phyloP scores from a whole-genome alignment of 2,113 vertebrate species.

The Mustela lutreola region DNA sequence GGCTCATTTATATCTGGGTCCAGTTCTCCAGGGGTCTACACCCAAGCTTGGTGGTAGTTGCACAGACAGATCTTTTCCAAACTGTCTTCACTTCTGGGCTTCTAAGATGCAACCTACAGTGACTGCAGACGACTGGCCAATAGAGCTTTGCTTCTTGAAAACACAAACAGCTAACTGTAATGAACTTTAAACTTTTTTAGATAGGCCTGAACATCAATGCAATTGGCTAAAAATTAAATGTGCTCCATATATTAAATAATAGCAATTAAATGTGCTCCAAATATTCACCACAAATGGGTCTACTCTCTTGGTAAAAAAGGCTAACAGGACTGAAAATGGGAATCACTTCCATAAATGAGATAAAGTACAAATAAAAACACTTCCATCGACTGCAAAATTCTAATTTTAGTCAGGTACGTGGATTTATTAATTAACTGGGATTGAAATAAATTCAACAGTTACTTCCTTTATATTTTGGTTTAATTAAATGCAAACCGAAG shows the following conservation, averaged over 20 bases:
- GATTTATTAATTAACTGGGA: neutral
- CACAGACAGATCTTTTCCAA: neutral
- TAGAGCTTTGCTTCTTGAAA: neutral
- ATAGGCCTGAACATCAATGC: neutral
- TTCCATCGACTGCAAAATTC: neutral
- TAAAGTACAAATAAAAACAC: neutral
- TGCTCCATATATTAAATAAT: neutral
- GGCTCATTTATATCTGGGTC: neutral
- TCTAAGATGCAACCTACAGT: neutral
- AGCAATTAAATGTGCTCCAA: conserved; percentile 16
- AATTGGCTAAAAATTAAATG: conserved; percentile 26
- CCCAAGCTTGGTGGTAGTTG: neutral
- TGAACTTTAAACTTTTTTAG: neutral
- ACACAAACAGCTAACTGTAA: neutral
- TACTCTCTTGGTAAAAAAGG: neutral
- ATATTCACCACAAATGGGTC: neutral
- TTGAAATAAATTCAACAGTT: conserved; percentile 11
- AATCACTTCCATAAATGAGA: neutral
- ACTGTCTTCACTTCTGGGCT: neutral
- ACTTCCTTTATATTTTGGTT: conserved; percentile 43
- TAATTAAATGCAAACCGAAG: conserved; percentile 36
- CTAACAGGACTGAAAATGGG: neutral
- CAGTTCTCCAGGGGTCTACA: neutral
- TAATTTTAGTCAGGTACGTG: neutral
- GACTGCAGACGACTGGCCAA: neutral